Evolutionary conservation across 92 coral and sea anemone species (phyloP).

Genomic region (Heteractis magnifica): DNA sequence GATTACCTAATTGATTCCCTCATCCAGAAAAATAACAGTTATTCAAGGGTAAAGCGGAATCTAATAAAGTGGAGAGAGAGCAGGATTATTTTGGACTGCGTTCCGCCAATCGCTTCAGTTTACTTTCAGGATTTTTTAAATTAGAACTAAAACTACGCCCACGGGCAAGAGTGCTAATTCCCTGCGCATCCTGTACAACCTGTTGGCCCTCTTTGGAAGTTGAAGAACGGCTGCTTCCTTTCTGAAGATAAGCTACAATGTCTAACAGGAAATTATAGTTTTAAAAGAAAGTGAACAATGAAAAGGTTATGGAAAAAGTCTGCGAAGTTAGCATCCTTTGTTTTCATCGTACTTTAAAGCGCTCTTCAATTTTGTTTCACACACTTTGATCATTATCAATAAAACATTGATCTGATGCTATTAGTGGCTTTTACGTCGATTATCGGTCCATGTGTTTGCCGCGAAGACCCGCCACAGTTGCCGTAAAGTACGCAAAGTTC

Average conservation of each 20-base stretch:
- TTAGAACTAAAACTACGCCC: not conserved
- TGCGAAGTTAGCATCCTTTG: not conserved
- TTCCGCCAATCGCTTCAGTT: not conserved
- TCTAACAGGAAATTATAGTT: not conserved
- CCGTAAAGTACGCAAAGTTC: not conserved
- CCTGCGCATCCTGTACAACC: not conserved
- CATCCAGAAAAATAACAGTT: not conserved
- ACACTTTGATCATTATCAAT: not conserved
- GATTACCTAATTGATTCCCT: constrained; percentile 3
- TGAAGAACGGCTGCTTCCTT: constrained; percentile 2
- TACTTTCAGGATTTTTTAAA: not conserved
- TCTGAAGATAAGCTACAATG: not conserved
- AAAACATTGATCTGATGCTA: not conserved
- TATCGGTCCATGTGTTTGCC: not conserved
- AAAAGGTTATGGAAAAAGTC: not conserved
- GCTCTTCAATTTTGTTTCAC: not conserved
- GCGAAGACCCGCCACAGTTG: not conserved
- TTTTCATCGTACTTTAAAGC: not conserved
- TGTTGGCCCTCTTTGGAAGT: not conserved
- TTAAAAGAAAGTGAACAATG: not conserved
- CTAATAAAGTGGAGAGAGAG: not conserved
- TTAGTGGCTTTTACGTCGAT: not conserved
- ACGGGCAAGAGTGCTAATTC: constrained; percentile 6
- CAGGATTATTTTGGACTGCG: not conserved
- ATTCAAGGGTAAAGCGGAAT: not conserved